Evolutionary conservation across 2,797 vertebrate species (phyloP).

Genomic region (Rhabdophis nuchalis): DNA sequence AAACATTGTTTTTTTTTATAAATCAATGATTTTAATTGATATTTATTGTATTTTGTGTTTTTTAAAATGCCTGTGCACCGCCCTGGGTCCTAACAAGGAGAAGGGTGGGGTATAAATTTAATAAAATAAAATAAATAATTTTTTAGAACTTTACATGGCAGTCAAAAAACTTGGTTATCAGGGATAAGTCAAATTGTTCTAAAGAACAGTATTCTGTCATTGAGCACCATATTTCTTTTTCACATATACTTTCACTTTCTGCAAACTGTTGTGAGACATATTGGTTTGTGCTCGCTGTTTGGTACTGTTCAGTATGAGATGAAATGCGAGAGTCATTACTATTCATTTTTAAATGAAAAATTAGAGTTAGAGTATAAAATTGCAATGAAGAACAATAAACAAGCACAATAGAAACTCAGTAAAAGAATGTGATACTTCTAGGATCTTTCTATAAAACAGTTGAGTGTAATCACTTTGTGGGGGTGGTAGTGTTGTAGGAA

Average conservation of each 20-base stretch:
- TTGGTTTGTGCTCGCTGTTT: conserved; percentile 34
- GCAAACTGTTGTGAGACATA: conserved; percentile 21
- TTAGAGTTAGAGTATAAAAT: conserved; percentile 55
- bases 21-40: too few relatives aligned
- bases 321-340: conserved; percentile 8
- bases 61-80: too few relatives aligned
- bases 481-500: neutral
- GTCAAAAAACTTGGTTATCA: conserved; percentile 21
- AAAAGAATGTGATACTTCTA: neutral
- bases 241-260: conserved; percentile 30
- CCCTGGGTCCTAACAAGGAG: too few relatives aligned
- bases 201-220: conserved; percentile 17
- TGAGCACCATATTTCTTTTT: conserved; percentile 38
- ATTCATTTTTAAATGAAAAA: conserved; percentile 50
- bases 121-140: too few relatives aligned
- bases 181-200: neutral
- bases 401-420: neutral
- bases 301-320: conserved; percentile 36
- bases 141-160: conserved; percentile 27
- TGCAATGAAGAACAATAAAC: conserved; percentile 25
- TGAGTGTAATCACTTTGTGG: neutral
- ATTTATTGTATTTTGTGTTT: too few relatives aligned
- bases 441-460: neutral
- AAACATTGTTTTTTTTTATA: too few relatives aligned
- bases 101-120: too few relatives aligned